Conservation (phyloP, 2,113 vertebrate species). For the Struthio camelus region DNA sequence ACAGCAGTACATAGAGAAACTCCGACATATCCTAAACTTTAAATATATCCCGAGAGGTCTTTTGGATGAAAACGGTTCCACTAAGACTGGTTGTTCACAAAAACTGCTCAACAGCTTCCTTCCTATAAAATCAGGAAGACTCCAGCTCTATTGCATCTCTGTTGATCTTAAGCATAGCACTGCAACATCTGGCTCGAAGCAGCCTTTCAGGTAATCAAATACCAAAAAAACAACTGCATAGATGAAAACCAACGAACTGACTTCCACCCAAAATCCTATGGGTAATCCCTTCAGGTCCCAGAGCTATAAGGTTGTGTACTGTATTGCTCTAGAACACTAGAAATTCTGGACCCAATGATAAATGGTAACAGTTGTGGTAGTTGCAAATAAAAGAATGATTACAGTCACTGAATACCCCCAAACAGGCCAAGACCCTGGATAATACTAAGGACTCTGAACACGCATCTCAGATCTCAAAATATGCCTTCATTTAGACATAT, state of each 20-base stretch:
- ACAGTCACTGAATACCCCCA: background rate
- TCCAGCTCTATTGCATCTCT: background rate
- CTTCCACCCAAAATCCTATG: background rate
- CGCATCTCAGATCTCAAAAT: background rate
- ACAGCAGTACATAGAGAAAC: background rate
- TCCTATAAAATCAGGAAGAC: background rate
- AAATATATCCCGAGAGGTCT: background rate
- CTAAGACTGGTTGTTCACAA: background rate
- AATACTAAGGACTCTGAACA: background rate
- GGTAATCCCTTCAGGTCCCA: background rate
- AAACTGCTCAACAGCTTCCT: background rate
- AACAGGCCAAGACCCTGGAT: background rate
- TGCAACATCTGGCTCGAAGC: background rate
- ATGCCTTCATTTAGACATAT: background rate
- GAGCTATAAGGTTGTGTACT: background rate
- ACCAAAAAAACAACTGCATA: accelerated
- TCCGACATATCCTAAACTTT: background rate
- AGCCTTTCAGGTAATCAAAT: background rate
- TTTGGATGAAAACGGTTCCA: background rate
- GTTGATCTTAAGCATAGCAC: background rate
- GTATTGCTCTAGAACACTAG: background rate
- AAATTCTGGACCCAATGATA: background rate
- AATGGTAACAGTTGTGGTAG: background rate
- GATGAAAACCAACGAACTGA: background rate
- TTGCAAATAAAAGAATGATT: background rate